These are phyloP conservation scores for Barypeithes pellucidus DNA, from an alignment of 2,888 invertebrate genomes.

Conservation along the genomic window DNA sequence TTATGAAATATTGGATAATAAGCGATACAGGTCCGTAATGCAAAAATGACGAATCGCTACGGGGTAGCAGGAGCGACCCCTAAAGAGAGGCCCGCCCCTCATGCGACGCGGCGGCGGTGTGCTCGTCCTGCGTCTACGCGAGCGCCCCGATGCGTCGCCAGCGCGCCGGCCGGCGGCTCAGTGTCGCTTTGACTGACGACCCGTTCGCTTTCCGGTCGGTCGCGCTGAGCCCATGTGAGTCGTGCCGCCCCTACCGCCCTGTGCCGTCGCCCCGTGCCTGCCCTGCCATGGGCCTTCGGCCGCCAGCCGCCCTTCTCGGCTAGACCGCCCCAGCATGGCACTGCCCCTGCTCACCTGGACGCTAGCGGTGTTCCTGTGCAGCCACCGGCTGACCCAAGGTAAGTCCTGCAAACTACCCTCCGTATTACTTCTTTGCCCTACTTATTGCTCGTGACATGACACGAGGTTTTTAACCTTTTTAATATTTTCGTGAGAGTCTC, in stretches of 20 bases:
- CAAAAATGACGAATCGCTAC: neutral
- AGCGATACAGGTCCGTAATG: slow-evolving; percentile 39
- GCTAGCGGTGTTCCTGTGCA: slow-evolving; percentile 52
- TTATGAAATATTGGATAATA: neutral
- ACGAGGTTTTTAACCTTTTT: slow-evolving; percentile 24
- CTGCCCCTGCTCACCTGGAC: slow-evolving; percentile 51
- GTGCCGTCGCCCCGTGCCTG: slow-evolving; percentile 41
- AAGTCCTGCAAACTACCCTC: slow-evolving; percentile 25
- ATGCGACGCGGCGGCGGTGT: slow-evolving; percentile 27
- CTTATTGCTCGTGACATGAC: slow-evolving; percentile 15
- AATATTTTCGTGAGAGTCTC: neutral
- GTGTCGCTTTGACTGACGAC: slow-evolving; percentile 50
- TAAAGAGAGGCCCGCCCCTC: slow-evolving; percentile 34
- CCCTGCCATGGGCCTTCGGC: slow-evolving; percentile 54
- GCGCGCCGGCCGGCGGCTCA: slow-evolving; percentile 49
- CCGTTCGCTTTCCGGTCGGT: slow-evolving; percentile 18
- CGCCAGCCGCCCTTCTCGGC: slow-evolving; percentile 55
- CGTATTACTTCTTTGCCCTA: slow-evolving; percentile 17
- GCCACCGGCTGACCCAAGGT: slow-evolving; percentile 54
- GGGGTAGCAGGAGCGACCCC: slow-evolving; percentile 14
- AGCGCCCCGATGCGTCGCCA: slow-evolving; percentile 52
- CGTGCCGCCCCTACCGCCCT: slow-evolving; percentile 46
- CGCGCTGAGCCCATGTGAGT: slow-evolving; percentile 41
- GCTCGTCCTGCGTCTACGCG: slow-evolving; percentile 42
- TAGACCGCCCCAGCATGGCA: slow-evolving; percentile 55